Evolutionary conservation across 2,888 invertebrate genomes (phyloP).

Genomic region (Dinocampus coccinellae): DNA sequence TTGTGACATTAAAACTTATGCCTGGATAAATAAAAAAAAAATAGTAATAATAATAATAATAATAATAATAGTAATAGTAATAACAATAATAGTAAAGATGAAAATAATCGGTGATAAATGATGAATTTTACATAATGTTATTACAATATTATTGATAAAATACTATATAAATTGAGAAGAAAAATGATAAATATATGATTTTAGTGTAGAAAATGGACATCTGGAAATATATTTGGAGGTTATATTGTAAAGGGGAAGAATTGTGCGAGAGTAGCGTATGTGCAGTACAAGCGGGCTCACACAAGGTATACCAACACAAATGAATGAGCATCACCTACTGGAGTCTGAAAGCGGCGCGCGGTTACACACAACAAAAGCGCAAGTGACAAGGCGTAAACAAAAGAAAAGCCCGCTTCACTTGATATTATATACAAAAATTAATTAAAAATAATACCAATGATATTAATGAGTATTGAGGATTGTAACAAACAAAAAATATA

Average conservation of each 20-base stretch:
- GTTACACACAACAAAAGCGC: slow-evolving; percentile 64
- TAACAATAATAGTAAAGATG: background rate
- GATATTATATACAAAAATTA: slow-evolving; percentile 26
- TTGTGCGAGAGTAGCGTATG: slow-evolving; percentile 40
- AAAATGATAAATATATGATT: background rate
- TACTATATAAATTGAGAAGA: too few species aligned
- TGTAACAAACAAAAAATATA: slow-evolving; percentile 45
- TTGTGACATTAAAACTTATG: background rate
- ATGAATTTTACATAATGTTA: background rate
- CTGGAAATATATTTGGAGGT: slow-evolving; percentile 62
- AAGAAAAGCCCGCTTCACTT: slow-evolving; percentile 51
- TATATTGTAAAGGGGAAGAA: slow-evolving; percentile 47
- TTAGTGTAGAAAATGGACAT: slow-evolving; percentile 50
- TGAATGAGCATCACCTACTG: slow-evolving; percentile 48
- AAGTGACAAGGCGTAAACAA: slow-evolving; percentile 68
- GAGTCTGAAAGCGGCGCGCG: slow-evolving; percentile 58
- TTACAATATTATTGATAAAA: background rate
- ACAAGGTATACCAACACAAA: slow-evolving; percentile 47
- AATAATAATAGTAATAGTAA: background rate
- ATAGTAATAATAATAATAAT: background rate
- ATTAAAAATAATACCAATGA: slow-evolving; percentile 32
- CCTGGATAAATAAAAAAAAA: background rate
- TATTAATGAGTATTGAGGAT: slow-evolving; percentile 35
- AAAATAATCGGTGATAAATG: background rate
- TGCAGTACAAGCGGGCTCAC: slow-evolving; percentile 38